These are phyloP conservation scores for Anser brachyrhynchus DNA, from an alignment of 2,113 vertebrate species.

Conservation along the genomic window DNA sequence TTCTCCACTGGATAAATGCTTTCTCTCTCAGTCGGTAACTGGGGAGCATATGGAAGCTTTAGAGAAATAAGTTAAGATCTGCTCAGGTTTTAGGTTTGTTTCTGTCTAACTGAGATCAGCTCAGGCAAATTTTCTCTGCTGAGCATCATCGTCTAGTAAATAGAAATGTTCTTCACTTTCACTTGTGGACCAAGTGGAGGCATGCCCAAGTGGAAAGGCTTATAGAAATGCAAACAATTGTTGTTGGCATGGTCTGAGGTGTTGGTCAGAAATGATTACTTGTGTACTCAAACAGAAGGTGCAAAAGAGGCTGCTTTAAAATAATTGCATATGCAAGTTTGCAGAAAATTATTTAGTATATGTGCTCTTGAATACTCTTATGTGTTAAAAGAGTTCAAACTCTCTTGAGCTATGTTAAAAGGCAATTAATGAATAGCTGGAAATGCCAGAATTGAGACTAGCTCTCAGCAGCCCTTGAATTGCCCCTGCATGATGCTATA, in stretches of 20 bases:
- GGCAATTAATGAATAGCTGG: background rate
- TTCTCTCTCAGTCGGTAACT: background rate
- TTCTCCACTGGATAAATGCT: conserved; percentile 36
- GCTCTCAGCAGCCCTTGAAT: background rate
- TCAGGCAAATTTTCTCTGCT: background rate
- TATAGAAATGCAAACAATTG: background rate
- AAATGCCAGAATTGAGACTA: background rate
- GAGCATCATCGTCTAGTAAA: background rate
- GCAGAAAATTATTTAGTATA: background rate
- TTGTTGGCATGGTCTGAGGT: background rate
- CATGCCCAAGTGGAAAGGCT: background rate
- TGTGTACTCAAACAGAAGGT: background rate
- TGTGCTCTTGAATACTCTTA: background rate
- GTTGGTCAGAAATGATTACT: background rate
- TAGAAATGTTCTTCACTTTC: background rate
- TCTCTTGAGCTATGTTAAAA: background rate
- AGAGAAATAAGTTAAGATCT: background rate
- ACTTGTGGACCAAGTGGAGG: accelerated
- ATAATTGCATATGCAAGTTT: background rate
- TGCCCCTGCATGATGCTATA: background rate
- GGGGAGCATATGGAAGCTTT: background rate
- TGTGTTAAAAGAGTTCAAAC: background rate
- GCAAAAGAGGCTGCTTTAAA: background rate
- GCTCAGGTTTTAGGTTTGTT: background rate
- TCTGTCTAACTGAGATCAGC: background rate